Evolutionary conservation across 2,888 invertebrate species (phyloP), one percentile per base, ranked within the genome.

Genomic region (Agriotes lineatus): DNA sequence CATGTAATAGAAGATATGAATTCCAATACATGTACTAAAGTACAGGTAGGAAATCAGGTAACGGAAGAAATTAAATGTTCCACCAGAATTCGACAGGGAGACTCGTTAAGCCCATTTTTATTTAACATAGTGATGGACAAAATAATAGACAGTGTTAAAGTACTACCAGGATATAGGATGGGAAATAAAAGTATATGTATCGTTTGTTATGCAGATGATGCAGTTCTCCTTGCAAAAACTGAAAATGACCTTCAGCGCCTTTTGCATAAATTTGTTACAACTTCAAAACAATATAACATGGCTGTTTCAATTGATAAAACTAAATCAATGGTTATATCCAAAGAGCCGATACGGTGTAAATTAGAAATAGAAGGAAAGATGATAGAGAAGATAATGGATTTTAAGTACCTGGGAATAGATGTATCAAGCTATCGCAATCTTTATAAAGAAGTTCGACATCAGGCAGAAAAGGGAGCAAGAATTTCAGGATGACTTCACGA

Each of bases 71-170:
- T 60, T 42, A 18, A 18, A 16, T 25, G 16, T 12, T 20, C 30
- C 9, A 16, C 30, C 3, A 33, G 25, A 30, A 48, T 25, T 7
- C 6, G 33, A 25, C 45, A 60, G 6, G 48, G 45, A 4, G 16
- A 60, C 33, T 60, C 60, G 16, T 16, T 42, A 7, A 59, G 44
- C 18, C 10, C 45, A 45, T 16, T 59, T n/a, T 16, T 59, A 3
- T 45, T 59, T 42, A 59, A 44, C 19, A 12, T 59, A 12, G 20
- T 59, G 3, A 59, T 59, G 45, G 59, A 44, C 10, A 14, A 44
- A 59, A 25, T 44, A 44, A 59, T 45, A 3, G 18, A 42, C 10
- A 12, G 30, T 9, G 14, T 54, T 2, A 54, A 19, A 16, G 2
- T 1, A 30, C 19, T 48, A 22, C n/a, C 9, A 9, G 48, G 20